Conservation (phyloP, 2,797 vertebrate species). For the Siniperca obscura region DNA sequence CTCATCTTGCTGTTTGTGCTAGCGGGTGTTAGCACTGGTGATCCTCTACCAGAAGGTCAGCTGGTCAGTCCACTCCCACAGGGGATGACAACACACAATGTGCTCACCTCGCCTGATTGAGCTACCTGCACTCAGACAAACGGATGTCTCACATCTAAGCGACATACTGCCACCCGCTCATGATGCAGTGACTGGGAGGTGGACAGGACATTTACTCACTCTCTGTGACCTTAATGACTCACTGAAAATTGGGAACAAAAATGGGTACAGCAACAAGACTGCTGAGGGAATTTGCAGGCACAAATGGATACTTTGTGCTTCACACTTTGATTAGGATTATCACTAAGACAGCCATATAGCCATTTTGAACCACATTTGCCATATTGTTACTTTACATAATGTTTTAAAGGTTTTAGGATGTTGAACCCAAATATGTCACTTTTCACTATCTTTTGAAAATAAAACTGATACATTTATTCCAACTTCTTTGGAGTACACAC, state of each 20-base stretch:
- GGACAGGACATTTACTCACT: constrained; percentile 20
- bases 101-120: constrained; percentile 20
- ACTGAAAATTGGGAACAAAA: constrained; percentile 15
- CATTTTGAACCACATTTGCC: background rate
- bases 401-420: background rate
- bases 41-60: constrained; percentile 44
- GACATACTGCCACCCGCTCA: background rate
- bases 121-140: constrained; percentile 26
- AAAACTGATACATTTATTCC: background rate
- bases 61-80: background rate
- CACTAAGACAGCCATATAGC: background rate
- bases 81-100: constrained; percentile 12
- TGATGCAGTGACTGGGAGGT: constrained; percentile 8
- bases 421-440: background rate
- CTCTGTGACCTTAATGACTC: constrained; percentile 39
- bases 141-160: constrained; percentile 18
- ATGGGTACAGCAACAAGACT: background rate
- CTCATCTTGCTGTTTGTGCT: constrained; percentile 16
- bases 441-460: background rate
- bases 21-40: background rate
- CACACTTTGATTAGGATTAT: constrained; percentile 2
- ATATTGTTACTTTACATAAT: too few species aligned
- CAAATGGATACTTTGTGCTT: background rate
- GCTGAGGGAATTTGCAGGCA: constrained; percentile 2
- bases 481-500: background rate